These are phyloP conservation scores for Zaprionus camerounensis DNA, from an alignment of 1,140 invertebrate species.

Conservation along the genomic window DNA sequence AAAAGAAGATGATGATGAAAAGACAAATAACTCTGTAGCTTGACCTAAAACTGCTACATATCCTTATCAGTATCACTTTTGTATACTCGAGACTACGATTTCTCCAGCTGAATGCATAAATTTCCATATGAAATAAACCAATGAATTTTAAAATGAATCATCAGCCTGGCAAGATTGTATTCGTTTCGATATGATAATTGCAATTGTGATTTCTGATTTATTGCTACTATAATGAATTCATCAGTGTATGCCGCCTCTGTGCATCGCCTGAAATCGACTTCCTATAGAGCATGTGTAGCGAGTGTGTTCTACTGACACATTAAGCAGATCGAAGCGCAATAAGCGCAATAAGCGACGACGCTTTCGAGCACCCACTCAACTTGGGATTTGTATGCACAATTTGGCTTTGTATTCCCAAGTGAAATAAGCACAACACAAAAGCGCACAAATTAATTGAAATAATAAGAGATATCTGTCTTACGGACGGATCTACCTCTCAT, in stretches of 20 bases:
- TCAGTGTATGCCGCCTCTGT: not conserved
- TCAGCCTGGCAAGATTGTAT: not conserved
- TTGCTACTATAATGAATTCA: constrained; percentile 7
- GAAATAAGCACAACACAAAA: constrained; percentile 49
- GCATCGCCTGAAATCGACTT: constrained; percentile 4
- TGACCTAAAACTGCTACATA: not conserved
- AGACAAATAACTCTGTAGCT: not conserved
- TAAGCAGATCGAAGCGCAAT: constrained; percentile 60
- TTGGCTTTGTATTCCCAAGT: constrained; percentile 37
- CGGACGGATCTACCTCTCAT: not conserved
- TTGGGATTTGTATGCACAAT: constrained; percentile 53
- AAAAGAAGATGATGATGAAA: not conserved
- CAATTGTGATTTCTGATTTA: constrained; percentile 9
- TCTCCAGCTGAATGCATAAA: not conserved
- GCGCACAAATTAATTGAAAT: constrained; percentile 79
- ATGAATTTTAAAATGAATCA: not conserved
- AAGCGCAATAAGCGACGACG: constrained; percentile 40
- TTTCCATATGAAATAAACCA: not conserved
- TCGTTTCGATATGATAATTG: constrained; percentile 2
- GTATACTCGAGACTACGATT: not conserved
- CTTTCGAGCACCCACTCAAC: constrained; percentile 28
- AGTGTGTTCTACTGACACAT: constrained; percentile 66
- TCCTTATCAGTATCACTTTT: not conserved
- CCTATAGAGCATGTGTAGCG: constrained; percentile 24
- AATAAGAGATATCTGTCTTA: constrained; percentile 58